A percentile compares a stretch with the other conserved stretches of the same genome.
phyloP scores from a whole-genome alignment of 2,888 invertebrate species.

The Deilephila porcellus region DNA sequence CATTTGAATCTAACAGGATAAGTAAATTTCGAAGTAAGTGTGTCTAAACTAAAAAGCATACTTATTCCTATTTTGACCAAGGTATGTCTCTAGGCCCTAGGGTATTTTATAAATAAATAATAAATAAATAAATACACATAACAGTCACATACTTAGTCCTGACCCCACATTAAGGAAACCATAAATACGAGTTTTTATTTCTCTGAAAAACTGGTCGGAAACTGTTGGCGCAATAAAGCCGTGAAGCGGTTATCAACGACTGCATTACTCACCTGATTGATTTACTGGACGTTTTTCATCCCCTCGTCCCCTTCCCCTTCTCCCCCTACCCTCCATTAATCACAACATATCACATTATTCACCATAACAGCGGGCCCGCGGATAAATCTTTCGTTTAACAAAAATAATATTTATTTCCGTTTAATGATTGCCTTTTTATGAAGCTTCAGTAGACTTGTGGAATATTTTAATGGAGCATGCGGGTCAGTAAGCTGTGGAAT shows the following conservation, averaged over 20 bases:
- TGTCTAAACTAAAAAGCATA: no score
- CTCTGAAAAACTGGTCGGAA: background rate
- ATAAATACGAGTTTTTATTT: background rate
- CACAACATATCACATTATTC: background rate
- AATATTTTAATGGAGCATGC: background rate
- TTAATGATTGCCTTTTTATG: constrained; percentile 2
- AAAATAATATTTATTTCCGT: constrained; percentile 15
- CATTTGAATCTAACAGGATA: no score
- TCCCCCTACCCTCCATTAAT: background rate
- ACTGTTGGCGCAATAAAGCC: constrained; percentile 7
- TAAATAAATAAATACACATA: no score
- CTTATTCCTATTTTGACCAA: no score
- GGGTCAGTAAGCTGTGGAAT: no score
- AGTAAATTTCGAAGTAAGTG: no score
- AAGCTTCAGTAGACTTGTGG: background rate
- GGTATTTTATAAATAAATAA: no score
- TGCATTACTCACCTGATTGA: constrained; percentile 16
- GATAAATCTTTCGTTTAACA: constrained; percentile 11
- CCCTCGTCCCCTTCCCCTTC: no score
- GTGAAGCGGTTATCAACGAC: constrained; percentile 7
- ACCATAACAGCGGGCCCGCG: background rate
- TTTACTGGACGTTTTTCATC: background rate
- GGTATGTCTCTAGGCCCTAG: no score
- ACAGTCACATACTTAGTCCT: no score
- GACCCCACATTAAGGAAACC: background rate